These are phyloP conservation scores for Chaenogobius annularis DNA, from an alignment of 2,113 vertebrate species.

Conservation along the genomic window DNA sequence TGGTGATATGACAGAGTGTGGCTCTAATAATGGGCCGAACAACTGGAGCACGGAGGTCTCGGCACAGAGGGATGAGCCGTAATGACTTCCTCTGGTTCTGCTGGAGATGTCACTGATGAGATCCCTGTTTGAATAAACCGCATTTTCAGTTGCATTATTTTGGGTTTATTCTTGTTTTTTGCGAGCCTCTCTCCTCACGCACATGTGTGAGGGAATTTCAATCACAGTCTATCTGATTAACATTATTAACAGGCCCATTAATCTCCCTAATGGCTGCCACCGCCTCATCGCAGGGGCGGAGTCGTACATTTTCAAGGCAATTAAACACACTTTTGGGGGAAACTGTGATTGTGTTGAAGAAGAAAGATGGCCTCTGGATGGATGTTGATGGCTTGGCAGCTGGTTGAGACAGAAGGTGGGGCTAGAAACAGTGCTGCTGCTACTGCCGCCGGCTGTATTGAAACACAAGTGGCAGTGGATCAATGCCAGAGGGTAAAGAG, in stretches of 20 bases:
- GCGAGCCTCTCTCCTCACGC: slow-evolving; percentile 11
- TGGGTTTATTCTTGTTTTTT: slow-evolving; percentile 35
- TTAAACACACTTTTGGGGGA: slow-evolving; percentile 64
- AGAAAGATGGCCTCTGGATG: slow-evolving; percentile 30
- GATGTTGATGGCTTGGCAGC: slow-evolving; percentile 29
- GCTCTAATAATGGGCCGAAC: slow-evolving; percentile 1
- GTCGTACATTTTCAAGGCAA: slow-evolving; percentile 70
- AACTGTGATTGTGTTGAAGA: slow-evolving; percentile 25
- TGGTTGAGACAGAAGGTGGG: slow-evolving; percentile 38
- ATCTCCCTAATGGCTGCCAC: slow-evolving; percentile 74
- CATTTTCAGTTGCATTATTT: slow-evolving; percentile 38
- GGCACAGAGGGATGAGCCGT: slow-evolving; percentile 1
- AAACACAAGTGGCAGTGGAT: slow-evolving; percentile 29
- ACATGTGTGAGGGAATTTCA: slow-evolving; percentile 66
- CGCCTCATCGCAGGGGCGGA: slow-evolving; percentile 70
- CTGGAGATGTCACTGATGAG: slow-evolving; percentile 28
- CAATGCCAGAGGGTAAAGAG: slow-evolving; percentile 15
- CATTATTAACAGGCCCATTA: slow-evolving; percentile 76
- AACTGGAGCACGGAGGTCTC: not conserved
- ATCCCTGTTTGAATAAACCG: slow-evolving; percentile 33
- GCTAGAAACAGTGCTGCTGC: slow-evolving; percentile 19
- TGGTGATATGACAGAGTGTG: not conserved
- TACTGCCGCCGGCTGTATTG: slow-evolving; percentile 19
- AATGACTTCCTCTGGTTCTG: slow-evolving; percentile 5
- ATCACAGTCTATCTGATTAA: slow-evolving; percentile 72